A percentile compares a stretch with the other conserved stretches of the same genome.
These are phyloP conservation scores for Sorex maritimensis DNA, from an alignment of 2,797 vertebrate species.

Conservation along the genomic window DNA sequence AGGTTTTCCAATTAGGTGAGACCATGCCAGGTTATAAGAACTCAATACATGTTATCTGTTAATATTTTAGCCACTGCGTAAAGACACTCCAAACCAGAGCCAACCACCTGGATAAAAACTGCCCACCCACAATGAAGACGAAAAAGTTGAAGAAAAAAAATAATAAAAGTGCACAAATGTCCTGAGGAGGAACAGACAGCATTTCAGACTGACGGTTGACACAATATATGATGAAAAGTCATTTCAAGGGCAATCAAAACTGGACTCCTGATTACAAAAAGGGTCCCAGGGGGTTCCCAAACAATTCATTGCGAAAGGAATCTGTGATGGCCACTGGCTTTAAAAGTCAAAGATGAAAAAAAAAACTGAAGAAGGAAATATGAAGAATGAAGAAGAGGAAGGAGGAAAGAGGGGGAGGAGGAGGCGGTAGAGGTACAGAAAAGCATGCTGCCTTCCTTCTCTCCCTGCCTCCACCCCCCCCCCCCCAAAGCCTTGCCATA, in stretches of 20 bases:
- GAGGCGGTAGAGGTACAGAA: conserved; percentile 1
- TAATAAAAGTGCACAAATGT: conserved; percentile 35
- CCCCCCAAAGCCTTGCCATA: neutral
- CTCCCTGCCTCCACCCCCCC: neutral
- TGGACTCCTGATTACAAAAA: conserved; percentile 29
- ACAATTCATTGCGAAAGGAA: neutral
- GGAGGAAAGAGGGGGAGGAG: neutral
- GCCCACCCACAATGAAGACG: neutral
- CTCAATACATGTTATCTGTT: conserved; percentile 16
- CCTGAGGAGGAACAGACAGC: conserved; percentile 5
- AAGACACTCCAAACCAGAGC: conserved; percentile 31
- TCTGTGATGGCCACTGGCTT: conserved; percentile 37
- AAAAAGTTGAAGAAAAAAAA: conserved; percentile 2
- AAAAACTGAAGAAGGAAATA: no score
- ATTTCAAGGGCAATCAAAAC: conserved; percentile 67
- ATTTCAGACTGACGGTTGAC: conserved; percentile 51
- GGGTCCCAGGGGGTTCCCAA: conserved; percentile 26
- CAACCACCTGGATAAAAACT: conserved; percentile 57
- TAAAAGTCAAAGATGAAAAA: conserved; percentile 30
- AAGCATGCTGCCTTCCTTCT: neutral
- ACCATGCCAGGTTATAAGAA: neutral
- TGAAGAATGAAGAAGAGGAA: neutral
- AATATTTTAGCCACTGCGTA: conserved; percentile 4
- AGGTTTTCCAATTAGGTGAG: neutral
- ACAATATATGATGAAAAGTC: conserved; percentile 49